Evolutionary conservation across 2,797 vertebrate genomes (phyloP), one percentile per base, ranked within the genome.

Genomic region (Otolemur crassicaudatus): DNA sequence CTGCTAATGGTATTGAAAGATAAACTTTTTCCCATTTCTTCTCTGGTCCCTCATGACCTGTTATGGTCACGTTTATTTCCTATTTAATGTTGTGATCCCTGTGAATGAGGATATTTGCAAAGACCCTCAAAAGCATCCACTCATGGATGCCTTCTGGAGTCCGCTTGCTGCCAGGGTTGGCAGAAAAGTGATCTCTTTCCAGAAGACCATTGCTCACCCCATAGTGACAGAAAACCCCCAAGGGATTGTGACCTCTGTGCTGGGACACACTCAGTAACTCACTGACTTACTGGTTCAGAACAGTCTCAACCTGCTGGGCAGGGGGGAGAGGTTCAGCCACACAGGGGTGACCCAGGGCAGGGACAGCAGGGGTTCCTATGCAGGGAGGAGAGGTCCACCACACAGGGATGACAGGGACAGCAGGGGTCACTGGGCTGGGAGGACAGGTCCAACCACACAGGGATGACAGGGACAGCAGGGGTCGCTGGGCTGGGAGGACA

Each of bases 141-240:
- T 31, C 5, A 83, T 31, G 3, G 14, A 12, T 14, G 6, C 3
- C 1, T 29, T 81, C n/a, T 46, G 12, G 1, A 2, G 43, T 31
- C 3, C 3, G 9, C 14, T 84, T 19, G 43, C 14, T 13, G 9
- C 0, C 22, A 73, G 16, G 4, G 37, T 12, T 69, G 20, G 4
- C 9, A 2, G 14, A 61, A 46, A 43, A n/a, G 16, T 5, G 23
- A 13, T 75, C 3, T 82, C 17, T 86, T 86, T 58, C 6, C 12
- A 27, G 2, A 65, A 72, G n/a, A 60, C 91, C 3, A 5, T 12
- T 13, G 12, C 49, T 7, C 8, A 76, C 81, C 3, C 25, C 56
- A 72, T 16, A 77, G 31, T 70, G 77, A 67, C 0, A 11, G n/a
- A 53, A 86, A 19, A 12, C 3, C 4, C 40, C 14, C 5, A 75